Evolutionary conservation across 1,140 invertebrate species (phyloP).

Genomic region (Manduca sexta): DNA sequence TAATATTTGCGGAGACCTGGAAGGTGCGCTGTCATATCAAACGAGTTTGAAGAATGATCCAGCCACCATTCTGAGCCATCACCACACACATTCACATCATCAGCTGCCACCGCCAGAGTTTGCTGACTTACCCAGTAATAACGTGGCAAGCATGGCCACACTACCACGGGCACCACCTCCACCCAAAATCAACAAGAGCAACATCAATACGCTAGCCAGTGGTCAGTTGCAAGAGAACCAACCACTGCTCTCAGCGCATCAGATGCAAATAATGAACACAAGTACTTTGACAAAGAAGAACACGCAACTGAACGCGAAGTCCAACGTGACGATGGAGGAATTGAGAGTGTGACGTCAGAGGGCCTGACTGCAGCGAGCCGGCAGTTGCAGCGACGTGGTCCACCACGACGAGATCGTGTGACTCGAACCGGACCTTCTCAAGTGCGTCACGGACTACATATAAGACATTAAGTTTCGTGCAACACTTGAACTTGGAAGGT

Average conservation of each 20-base stretch:
- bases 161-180: slow-evolving; percentile 81
- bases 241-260: slow-evolving; percentile 76
- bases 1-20: slow-evolving; percentile 86
- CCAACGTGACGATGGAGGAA: slow-evolving; percentile 82
- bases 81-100: slow-evolving; percentile 81
- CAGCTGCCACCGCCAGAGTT: slow-evolving; percentile 85
- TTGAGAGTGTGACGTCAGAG: slow-evolving; percentile 84
- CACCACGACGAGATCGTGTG: slow-evolving; percentile 72
- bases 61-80: slow-evolving; percentile 78
- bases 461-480: slow-evolving; percentile 27
- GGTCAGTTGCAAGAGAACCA: slow-evolving; percentile 78
- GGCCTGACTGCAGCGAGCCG: slow-evolving; percentile 71
- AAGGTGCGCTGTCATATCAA: slow-evolving; percentile 78
- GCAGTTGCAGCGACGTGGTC: slow-evolving; percentile 69
- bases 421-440: slow-evolving; percentile 69
- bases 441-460: slow-evolving; percentile 57
- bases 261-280: slow-evolving; percentile 79
- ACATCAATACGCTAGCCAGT: slow-evolving; percentile 74
- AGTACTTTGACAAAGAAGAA: slow-evolving; percentile 80
- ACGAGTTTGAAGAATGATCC: slow-evolving; percentile 78
- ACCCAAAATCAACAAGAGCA: slow-evolving; percentile 79
- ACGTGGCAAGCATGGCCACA: slow-evolving; percentile 73
- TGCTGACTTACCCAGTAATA: slow-evolving; percentile 82
- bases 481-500: slow-evolving; percentile 27
- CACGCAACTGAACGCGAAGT: slow-evolving; percentile 76